phyloP scores from a whole-genome alignment of 1,140 invertebrate species.

The Papilio aristodemus region DNA sequence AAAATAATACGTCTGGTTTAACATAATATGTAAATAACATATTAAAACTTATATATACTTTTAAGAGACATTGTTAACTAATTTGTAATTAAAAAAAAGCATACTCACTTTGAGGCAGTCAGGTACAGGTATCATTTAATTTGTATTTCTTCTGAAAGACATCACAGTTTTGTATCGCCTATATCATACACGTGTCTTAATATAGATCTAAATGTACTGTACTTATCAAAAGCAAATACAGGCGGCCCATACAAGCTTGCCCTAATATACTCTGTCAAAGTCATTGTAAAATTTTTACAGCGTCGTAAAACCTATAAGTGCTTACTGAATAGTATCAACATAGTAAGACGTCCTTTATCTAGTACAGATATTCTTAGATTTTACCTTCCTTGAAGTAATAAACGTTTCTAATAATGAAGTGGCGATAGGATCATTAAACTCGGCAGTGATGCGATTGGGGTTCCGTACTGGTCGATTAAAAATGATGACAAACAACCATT shows the following conservation, averaged over 20 bases:
- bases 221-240: neutral
- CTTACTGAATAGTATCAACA: neutral
- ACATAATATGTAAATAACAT: no score
- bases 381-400: neutral
- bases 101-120: no score
- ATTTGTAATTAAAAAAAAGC: no score
- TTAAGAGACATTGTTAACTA: no score
- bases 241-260: neutral
- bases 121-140: no score
- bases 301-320: slow-evolving; percentile 2
- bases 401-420: neutral
- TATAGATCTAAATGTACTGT: neutral
- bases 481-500: no score
- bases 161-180: no score
- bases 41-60: no score
- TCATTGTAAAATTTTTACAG: neutral
- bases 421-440: neutral
- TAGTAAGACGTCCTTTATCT: neutral
- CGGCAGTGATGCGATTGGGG: no score
- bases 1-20: no score
- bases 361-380: neutral
- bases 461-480: no score
- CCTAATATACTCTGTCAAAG: neutral
- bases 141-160: no score
- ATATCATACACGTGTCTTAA: neutral